Base-by-base conservation (phyloP, 2,888 invertebrate species). In the Ischnura elegans region DNA sequence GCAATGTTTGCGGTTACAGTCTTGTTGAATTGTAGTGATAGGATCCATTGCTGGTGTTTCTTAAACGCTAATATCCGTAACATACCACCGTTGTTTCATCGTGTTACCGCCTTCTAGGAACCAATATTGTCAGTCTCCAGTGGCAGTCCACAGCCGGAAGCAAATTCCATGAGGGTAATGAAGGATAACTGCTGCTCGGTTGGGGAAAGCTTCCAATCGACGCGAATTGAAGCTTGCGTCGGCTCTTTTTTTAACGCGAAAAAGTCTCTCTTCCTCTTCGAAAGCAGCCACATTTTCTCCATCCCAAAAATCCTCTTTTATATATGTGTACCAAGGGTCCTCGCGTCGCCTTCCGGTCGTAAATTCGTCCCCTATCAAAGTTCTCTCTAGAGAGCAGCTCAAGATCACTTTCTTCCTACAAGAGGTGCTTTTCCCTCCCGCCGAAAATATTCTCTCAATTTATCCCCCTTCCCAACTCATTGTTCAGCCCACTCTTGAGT, bases 331-430 rank as follows among this genome's bases (percentile, higher is more conserved):
- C 25, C 16, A 10, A 76, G 76, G 76, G 29, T 25, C 76, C 13
- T 8, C 76, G 76, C 76, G 76, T 76, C 76, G 76, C 76, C 76
- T 76, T 76, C 76, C 76, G 76, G 76, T 76, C 76, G 36, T 76
- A 76, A 76, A 76, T 76, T 76, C 76, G 36, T 76, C 36, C 76
- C 29, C 36, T 76, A 76, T 76, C 76, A 76, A 76, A 76, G 76
- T 76, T 76, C 36, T 36, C 76, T 76, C 36, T 36, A 29, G 76
- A 36, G 16, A 8, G 76, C 19, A 51, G 3, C 25, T 16, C 0
- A 36, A 8, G 76, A 76, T 76, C 76, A 36, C 76, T 76, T 76
- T 76, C 76, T 8, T 36, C 76, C n/a, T n/a, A n/a, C n/a, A n/a
- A n/a, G n/a, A 6, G 76, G 76, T 36, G 36, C 10, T 4, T 4